A percentile compares a stretch with the other conserved stretches of the same genome.
Evolutionary conservation across 2,113 vertebrate genomes (phyloP).

Genomic region (Carassius gibelio): DNA sequence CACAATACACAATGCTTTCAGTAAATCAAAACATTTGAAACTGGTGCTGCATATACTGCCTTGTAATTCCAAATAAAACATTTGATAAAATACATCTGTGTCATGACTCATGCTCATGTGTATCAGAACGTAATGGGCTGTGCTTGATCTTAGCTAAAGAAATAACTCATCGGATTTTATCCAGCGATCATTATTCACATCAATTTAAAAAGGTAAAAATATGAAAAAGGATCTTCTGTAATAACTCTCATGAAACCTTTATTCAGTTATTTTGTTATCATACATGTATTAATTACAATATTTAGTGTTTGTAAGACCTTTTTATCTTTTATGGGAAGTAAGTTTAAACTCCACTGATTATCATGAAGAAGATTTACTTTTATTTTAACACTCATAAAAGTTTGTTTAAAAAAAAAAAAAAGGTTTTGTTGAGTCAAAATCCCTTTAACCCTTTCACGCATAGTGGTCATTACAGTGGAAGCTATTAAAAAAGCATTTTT

Average conservation of each 20-base stretch:
- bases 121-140: not conserved
- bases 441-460: too few relatives aligned
- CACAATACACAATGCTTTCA: not conserved
- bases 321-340: not conserved
- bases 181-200: not conserved
- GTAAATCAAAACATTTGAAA: not conserved
- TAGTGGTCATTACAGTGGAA: too few relatives aligned
- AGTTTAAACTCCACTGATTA: not conserved
- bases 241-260: not conserved
- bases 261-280: not conserved
- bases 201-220: not conserved
- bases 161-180: not conserved
- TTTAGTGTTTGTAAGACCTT: not conserved
- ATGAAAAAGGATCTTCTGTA: not conserved
- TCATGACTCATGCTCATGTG: not conserved
- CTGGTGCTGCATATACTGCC: conserved; percentile 11
- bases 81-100: not conserved
- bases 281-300: not conserved
- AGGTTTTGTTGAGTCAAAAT: too few relatives aligned
- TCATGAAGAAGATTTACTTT: not conserved
- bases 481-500: too few relatives aligned
- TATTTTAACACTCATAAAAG: not conserved
- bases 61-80: conserved; percentile 27
- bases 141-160: not conserved
- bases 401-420: too few relatives aligned